Base-by-base conservation (phyloP, 1,140 invertebrate species). In the Zaprionus nigranus region DNA sequence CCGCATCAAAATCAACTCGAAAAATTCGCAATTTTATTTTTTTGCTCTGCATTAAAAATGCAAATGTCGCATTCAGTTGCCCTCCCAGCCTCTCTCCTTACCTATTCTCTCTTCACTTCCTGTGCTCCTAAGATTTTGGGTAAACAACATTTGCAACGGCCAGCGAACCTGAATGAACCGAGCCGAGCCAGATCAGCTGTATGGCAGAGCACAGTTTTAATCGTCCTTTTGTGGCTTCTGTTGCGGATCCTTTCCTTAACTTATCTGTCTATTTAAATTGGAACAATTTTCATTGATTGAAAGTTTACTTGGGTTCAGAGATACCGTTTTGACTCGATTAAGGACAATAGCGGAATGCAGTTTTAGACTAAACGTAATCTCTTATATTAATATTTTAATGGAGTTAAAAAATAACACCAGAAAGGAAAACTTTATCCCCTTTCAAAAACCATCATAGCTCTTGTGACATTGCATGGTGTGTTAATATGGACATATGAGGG, bases 41-140 rank as follows among this genome's bases (percentile, higher is more conserved):
- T 80, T 87, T 87, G 81, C 77, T 92, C 72, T 92, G 87, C 91
- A 92, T 92, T 92, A 92, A 91, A 92, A 92, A 92, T 92, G 91
- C 90, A 92, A 92, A 92, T 92, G 78, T 91, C 86, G 81, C 85
- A 90, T 91, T 77, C 79, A 82, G 59, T 83, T 88, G 79, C 65
- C 72, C 75, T 65, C 53, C 20, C 22, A 13, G 22, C 9, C 28
- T 12, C 12, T 26, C 15, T 12, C 26, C 57, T 71, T 72, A 71
- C 75, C 57, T 61, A 38, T 40, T 54, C 43, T 26, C 53, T 38
- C 43, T 36, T 66, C 65, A 84, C 70, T 83, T 81, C 80, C 83
- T 88, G 77, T 68, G 65, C 73, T 70, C 73, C 68, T 87, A 91
- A 90, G 90, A 84, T 74, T 81, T 91, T 90, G 54, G 76, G 90